These are phyloP conservation scores for Aselliscus stoliczkanus DNA, from an alignment of 2,797 vertebrate genomes.

Conservation along the genomic window DNA sequence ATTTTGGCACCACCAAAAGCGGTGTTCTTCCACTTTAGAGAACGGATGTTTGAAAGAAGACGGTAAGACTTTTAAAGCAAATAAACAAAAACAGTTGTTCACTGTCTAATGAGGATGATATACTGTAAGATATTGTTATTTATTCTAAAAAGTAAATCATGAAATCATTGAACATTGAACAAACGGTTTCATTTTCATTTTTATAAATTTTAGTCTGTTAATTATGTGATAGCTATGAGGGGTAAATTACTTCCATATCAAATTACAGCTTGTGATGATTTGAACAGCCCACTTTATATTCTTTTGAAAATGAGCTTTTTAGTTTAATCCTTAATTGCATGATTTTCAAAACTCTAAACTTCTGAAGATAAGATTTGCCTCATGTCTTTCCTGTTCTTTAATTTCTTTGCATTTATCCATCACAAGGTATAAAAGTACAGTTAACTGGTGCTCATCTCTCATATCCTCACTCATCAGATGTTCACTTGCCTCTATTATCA, in stretches of 20 bases:
- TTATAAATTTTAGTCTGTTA: not conserved
- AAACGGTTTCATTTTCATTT: not conserved
- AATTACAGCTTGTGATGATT: not conserved
- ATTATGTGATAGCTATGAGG: not conserved
- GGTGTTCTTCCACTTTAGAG: not conserved
- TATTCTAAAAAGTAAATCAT: not conserved
- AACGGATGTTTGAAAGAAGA: not conserved
- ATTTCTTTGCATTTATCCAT: not conserved
- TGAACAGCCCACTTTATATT: not conserved
- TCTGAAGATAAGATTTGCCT: not conserved
- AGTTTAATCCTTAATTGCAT: not conserved
- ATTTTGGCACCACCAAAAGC: not conserved
- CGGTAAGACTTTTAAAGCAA: not conserved
- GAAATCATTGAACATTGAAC: not conserved
- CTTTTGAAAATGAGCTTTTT: not conserved
- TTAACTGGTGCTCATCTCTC: not conserved
- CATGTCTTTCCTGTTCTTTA: not conserved
- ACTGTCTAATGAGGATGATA: not conserved
- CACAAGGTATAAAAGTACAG: not conserved
- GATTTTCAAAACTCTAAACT: not conserved
- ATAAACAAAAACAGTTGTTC: not conserved
- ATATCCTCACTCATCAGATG: not conserved
- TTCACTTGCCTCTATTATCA: not conserved
- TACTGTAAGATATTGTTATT: not conserved
- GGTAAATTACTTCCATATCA: not conserved